Evolutionary conservation across 2,888 invertebrate species (phyloP).

Genomic region (Hemithea aestivaria): DNA sequence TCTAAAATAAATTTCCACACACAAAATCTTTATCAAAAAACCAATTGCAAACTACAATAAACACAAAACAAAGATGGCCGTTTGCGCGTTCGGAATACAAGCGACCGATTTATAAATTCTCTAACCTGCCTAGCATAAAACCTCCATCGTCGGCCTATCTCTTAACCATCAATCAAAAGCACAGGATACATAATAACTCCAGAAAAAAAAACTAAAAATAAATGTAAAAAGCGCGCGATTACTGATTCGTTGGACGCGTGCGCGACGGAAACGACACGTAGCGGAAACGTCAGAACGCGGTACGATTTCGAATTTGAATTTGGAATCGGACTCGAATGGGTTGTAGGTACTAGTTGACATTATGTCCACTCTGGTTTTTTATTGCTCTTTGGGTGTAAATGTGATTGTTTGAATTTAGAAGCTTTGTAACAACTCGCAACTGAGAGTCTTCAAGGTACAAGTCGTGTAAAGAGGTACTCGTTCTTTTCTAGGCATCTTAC

Average conservation of each 20-base stretch:
- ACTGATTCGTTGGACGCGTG: conserved; percentile 68
- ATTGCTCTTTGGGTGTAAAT: conserved; percentile 40
- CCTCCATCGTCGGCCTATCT: conserved; percentile 56
- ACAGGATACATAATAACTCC: conserved; percentile 67
- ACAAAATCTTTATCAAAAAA: conserved; percentile 38
- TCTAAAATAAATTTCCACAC: conserved; percentile 8
- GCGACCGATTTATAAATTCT: conserved; percentile 62
- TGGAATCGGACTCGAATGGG: conserved; percentile 54
- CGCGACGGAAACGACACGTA: conserved; percentile 72
- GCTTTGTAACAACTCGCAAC: no score
- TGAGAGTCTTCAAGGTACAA: no score
- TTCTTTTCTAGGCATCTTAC: no score
- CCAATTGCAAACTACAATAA: conserved; percentile 50
- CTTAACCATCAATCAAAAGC: conserved; percentile 66
- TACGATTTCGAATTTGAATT: conserved; percentile 76
- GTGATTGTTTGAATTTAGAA: neutral
- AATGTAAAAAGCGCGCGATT: conserved; percentile 61
- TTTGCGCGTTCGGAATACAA: conserved; percentile 53
- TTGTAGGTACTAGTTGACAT: conserved; percentile 57
- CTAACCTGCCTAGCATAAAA: conserved; percentile 59
- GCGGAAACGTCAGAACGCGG: conserved; percentile 76
- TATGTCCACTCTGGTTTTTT: conserved; percentile 55
- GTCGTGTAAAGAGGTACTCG: no score
- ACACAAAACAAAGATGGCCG: conserved; percentile 42
- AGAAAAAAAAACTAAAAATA: conserved; percentile 39